Conservation (phyloP, 2,888 invertebrate species). For the Chloromyia formosa region DNA sequence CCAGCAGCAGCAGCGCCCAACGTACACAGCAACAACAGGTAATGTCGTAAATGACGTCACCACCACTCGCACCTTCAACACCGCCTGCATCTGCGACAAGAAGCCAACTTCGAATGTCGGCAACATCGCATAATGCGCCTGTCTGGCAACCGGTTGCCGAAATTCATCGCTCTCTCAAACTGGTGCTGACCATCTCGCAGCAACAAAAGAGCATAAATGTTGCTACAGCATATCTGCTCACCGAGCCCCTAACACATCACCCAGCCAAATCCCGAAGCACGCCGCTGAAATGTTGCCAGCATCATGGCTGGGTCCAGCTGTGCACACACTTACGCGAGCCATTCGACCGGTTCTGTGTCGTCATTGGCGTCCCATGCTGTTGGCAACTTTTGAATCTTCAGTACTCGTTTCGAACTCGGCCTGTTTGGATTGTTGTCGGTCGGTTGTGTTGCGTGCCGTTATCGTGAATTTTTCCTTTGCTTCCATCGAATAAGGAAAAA, state of each 20-base stretch:
- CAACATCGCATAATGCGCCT: conserved; percentile 28
- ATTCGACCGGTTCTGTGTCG: conserved; percentile 4
- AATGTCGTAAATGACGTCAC: conserved; percentile 25
- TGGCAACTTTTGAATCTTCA: conserved; percentile 36
- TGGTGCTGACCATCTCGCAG: conserved; percentile 2
- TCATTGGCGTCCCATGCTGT: conserved; percentile 1
- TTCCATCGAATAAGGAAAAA: not conserved
- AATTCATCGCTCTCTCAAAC: not conserved
- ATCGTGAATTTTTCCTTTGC: not conserved
- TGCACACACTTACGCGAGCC: conserved; percentile 20
- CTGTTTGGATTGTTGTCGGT: conserved; percentile 22
- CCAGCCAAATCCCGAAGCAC: not conserved
- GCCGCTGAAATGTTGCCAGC: conserved; percentile 18
- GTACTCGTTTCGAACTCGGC: conserved; percentile 40
- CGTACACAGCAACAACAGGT: conserved; percentile 13
- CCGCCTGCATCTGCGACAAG: not conserved
- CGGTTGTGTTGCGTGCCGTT: conserved; percentile 3
- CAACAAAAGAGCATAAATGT: conserved; percentile 29
- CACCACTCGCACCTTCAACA: conserved; percentile 13
- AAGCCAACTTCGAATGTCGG: not conserved
- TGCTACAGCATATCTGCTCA: not conserved
- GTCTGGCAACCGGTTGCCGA: conserved; percentile 6
- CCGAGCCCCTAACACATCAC: not conserved
- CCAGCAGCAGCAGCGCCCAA: too few relatives aligned
- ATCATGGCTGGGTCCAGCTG: conserved; percentile 12